Conservation (phyloP, 2,113 vertebrate genomes). For the Sebastes schlegelii region DNA sequence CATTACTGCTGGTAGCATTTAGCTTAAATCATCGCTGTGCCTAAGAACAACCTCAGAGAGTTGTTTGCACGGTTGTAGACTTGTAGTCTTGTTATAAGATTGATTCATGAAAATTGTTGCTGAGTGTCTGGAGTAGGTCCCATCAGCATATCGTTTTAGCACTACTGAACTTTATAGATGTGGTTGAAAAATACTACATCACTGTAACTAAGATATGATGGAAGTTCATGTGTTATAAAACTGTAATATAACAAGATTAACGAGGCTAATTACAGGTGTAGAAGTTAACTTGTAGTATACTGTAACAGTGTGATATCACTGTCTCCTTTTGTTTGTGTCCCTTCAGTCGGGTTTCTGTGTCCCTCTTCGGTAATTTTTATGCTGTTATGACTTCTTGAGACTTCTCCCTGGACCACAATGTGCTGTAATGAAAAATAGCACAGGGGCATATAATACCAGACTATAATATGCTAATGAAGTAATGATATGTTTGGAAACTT, state of each 20-base stretch:
- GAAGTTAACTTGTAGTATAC: neutral
- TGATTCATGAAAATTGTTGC: neutral
- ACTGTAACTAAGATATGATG: too few species aligned
- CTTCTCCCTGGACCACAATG: neutral
- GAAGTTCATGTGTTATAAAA: neutral
- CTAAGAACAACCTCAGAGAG: too few species aligned
- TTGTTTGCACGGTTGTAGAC: too few species aligned
- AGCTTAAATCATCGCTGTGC: too few species aligned
- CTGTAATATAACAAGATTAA: too few species aligned
- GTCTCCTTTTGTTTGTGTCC: neutral
- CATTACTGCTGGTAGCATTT: too few species aligned
- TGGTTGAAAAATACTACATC: neutral
- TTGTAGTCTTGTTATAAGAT: neutral
- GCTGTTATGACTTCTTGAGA: neutral
- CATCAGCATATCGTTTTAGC: neutral
- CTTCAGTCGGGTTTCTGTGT: neutral
- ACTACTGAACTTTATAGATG: neutral
- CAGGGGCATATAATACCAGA: neutral
- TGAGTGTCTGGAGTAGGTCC: neutral
- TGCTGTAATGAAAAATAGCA: neutral
- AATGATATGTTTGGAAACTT: slow-evolving; percentile 9
- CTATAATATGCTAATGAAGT: slow-evolving; percentile 8
- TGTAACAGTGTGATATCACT: neutral
- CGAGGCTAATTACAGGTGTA: too few species aligned
- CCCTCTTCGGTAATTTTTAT: neutral